Evolutionary conservation across 2,113 vertebrate genomes (phyloP).

Genomic region (Cyprinodon variegatus): DNA sequence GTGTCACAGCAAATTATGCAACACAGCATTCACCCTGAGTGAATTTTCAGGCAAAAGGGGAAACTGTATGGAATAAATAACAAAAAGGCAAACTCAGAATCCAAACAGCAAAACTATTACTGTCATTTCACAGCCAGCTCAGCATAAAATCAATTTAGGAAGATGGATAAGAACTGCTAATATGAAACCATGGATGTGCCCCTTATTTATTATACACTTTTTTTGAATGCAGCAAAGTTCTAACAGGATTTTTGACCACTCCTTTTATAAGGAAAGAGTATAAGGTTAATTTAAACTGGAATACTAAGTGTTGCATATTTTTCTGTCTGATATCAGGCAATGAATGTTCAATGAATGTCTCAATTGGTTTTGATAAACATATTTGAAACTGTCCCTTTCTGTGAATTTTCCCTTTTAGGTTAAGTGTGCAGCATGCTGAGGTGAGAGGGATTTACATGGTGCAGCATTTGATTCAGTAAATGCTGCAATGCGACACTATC

Average conservation of each 20-base stretch:
- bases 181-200: neutral
- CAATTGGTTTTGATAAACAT: neutral
- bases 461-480: neutral
- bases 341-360: too few relatives aligned
- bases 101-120: too few relatives aligned
- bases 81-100: too few relatives aligned
- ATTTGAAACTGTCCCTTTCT: neutral
- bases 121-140: neutral
- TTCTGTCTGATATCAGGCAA: neutral
- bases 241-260: neutral
- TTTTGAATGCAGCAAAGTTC: neutral
- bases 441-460: neutral
- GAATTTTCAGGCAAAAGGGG: neutral
- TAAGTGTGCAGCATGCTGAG: neutral
- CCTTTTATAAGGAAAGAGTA: neutral
- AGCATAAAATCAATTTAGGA: neutral
- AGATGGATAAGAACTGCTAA: neutral
- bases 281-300: neutral
- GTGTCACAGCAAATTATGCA: neutral
- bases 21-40: neutral
- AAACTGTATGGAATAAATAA: neutral
- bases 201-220: neutral
- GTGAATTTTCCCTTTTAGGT: neutral
- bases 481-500: too few relatives aligned
- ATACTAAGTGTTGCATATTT: too few relatives aligned